These are phyloP conservation scores for Eupeodes corollae DNA, from an alignment of 1,140 invertebrate genomes.

Conservation along the genomic window DNA sequence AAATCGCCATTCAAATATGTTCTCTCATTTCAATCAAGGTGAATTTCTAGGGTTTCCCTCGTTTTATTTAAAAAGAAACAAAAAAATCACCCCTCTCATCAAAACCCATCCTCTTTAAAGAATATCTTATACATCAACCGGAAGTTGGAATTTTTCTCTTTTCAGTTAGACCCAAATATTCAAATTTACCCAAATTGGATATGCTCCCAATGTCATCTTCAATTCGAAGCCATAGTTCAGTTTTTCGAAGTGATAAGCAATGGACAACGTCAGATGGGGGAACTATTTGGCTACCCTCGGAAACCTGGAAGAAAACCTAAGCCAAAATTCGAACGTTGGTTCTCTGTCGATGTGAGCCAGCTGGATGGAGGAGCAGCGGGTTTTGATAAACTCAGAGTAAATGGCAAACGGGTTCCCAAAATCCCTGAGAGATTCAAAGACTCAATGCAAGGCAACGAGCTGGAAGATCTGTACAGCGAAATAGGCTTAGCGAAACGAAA, in stretches of 20 bases:
- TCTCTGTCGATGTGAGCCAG: background rate
- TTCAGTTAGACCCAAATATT: background rate
- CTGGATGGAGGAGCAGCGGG: background rate
- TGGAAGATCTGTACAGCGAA: background rate
- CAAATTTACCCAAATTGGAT: background rate
- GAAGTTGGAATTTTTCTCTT: background rate
- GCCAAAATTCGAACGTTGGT: background rate
- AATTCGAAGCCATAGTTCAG: background rate
- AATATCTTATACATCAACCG: background rate
- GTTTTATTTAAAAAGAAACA: background rate
- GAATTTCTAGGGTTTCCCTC: background rate
- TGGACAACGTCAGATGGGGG: background rate
- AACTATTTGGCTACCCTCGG: background rate
- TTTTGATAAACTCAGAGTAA: background rate
- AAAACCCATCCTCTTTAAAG: background rate
- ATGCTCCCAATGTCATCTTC: conserved; percentile 4
- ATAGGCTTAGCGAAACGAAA: background rate
- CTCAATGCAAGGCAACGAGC: background rate
- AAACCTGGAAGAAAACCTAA: background rate
- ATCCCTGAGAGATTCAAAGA: background rate
- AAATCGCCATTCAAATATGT: too few species aligned
- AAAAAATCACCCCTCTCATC: background rate
- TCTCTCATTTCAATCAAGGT: background rate
- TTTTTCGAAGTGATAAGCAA: conserved; percentile 1
- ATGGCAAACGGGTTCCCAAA: background rate